Conservation (phyloP, 2,113 vertebrate species). For the Salvelinus sp. region DNA sequence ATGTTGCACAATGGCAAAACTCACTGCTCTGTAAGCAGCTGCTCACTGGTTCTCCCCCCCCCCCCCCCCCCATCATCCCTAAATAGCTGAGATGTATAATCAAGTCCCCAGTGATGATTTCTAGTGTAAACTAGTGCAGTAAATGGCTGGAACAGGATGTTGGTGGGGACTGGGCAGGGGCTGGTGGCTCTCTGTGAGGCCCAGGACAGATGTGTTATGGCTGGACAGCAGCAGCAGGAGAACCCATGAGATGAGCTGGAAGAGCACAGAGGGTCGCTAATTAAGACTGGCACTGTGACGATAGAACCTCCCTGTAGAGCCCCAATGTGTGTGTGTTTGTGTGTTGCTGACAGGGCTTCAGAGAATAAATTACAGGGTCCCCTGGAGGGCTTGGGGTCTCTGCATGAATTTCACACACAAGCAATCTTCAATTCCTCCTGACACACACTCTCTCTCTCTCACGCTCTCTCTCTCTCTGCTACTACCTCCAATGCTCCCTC, state of each 20-base stretch:
- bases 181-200: background rate
- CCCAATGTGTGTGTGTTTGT: conserved; percentile 15
- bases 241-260: conserved; percentile 22
- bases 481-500: background rate
- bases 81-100: conserved; percentile 30
- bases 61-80: conserved; percentile 15
- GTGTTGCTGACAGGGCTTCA: conserved; percentile 37
- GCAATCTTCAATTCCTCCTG: conserved; percentile 42
- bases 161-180: background rate
- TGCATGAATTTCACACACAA: conserved; percentile 65
- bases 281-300: conserved; percentile 53
- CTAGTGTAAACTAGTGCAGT: conserved; percentile 25
- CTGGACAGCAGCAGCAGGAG: conserved; percentile 23
- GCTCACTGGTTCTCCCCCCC: background rate
- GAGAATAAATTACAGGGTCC: conserved; percentile 61
- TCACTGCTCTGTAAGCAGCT: background rate
- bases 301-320: conserved; percentile 41
- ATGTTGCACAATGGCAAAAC: background rate
- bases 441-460: conserved; percentile 9
- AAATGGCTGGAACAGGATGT: background rate
- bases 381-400: conserved; percentile 52
- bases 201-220: conserved; percentile 51
- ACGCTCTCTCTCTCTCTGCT: background rate
- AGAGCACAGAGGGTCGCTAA: conserved; percentile 42
- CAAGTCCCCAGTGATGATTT: conserved; percentile 22